Base-by-base conservation (phyloP, 2,888 invertebrate genomes). In the Archaeoteleia sp. region DNA sequence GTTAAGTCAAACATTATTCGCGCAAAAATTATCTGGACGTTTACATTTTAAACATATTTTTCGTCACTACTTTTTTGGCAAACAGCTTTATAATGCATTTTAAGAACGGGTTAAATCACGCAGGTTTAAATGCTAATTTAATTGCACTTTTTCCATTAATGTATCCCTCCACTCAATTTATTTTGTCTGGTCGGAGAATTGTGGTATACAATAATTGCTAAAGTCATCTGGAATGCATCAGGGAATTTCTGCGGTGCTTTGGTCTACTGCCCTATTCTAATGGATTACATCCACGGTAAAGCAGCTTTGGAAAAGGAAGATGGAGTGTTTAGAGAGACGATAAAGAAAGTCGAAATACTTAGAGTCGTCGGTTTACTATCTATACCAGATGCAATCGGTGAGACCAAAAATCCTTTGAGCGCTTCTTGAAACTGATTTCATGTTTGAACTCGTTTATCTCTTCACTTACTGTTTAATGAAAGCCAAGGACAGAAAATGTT, bases 251-350 rank as follows among this genome's bases (percentile, higher is more conserved):
- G 46, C 58, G 30, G 58, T 62, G 45, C 62, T 67, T 62, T 43
- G 54, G 58, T 54, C 57, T 67, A 62, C 51, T 48, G 57, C 51
- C 42, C 58, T 58, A 62, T 67, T 62, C 58, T 67, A 67, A 67
- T 67, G 67, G 67, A 67, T 67, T 67, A 62, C 67, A 62, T 67
- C 58, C 67, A 67, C 67, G 67, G 62, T 67, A 67, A 67, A 62
- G 53, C 58, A 67, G 61, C 67, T 67, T 62, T 61, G 61, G 62
- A 67, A 67, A 67, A 67, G 61, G 62, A 67, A 67, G 67, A 67
- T 67, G 58, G 62, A 67, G 67, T 57, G 67, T 62, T 62, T 57
- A 62, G 62, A 62, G 53, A 62, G 54, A 51, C 57, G 67, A 67
- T 67, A 67, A 67, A 67, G 61, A 67, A 67, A 67, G 57, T 67